Conservation (phyloP, 1,140 invertebrate species). For the Campoletis sonorensis region DNA sequence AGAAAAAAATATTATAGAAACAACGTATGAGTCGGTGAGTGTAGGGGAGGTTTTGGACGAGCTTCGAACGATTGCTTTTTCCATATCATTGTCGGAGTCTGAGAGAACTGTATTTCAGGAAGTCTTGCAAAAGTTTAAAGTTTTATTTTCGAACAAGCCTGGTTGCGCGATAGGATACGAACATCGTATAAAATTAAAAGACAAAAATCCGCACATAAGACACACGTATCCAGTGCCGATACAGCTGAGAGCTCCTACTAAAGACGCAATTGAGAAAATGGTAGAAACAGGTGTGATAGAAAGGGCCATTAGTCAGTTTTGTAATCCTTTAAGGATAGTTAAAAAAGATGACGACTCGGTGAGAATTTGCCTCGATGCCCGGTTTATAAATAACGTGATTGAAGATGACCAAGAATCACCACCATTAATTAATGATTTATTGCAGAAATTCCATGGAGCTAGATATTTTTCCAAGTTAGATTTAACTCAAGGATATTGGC, state of each 20-base stretch:
- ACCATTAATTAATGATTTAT: no score
- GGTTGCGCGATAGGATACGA: neutral
- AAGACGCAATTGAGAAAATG: no score
- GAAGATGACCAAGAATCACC: no score
- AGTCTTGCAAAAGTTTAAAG: constrained; percentile 39
- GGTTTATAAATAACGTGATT: no score
- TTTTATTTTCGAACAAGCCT: neutral
- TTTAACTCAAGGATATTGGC: no score
- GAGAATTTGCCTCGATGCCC: no score
- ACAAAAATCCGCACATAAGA: neutral
- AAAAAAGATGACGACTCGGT: no score
- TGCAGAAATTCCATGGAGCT: no score
- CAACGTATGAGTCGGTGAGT: neutral
- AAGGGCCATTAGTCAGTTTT: no score
- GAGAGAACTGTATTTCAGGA: constrained; percentile 34
- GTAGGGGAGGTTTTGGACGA: neutral
- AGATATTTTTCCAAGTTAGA: no score
- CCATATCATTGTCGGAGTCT: neutral
- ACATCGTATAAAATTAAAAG: neutral
- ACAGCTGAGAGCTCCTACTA: neutral
- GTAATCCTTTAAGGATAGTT: no score
- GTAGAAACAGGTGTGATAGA: no score
- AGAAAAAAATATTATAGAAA: neutral
- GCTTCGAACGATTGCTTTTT: neutral
- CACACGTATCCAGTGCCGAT: neutral